Conservation (phyloP, 2,797 vertebrate genomes). For the Pangasius larnaudii region DNA sequence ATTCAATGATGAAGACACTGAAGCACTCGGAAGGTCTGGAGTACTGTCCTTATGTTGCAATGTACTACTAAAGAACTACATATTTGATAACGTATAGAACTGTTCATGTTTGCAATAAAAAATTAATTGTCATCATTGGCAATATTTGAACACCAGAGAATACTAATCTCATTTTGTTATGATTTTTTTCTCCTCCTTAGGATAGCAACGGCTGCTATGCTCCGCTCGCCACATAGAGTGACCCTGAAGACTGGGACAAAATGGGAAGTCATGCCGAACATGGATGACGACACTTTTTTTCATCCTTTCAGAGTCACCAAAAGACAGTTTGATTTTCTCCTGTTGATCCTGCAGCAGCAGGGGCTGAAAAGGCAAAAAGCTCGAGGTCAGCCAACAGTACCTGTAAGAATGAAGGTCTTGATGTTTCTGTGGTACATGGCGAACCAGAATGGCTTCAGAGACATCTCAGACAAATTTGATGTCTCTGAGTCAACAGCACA, state of each 20-base stretch:
- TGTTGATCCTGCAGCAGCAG: slow-evolving; percentile 27
- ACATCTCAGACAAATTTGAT: slow-evolving; percentile 49
- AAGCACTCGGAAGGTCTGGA: background rate
- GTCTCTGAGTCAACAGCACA: slow-evolving; percentile 43
- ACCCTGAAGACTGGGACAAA: slow-evolving; percentile 19
- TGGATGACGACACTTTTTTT: slow-evolving; percentile 37
- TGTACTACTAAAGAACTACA: background rate
- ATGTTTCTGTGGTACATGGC: slow-evolving; percentile 49
- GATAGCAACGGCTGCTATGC: slow-evolving; percentile 15
- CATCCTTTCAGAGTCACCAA: slow-evolving; percentile 40
- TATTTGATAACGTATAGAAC: background rate
- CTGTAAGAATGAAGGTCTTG: slow-evolving; percentile 38
- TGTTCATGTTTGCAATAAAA: background rate
- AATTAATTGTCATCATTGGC: background rate
- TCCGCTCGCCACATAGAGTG: background rate
- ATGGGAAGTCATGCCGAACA: slow-evolving; percentile 38
- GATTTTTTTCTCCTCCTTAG: background rate
- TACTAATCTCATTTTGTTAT: background rate
- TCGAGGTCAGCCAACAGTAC: slow-evolving; percentile 31
- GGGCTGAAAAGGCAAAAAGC: slow-evolving; percentile 25
- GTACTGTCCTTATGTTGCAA: background rate
- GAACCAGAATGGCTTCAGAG: slow-evolving; percentile 46
- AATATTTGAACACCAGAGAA: background rate
- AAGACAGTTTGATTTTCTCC: slow-evolving; percentile 43
- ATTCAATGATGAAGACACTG: background rate